Evolutionary conservation across 1,140 invertebrate genomes (phyloP), one percentile per base, ranked within the genome.

Genomic region (Papilio glaucus): DNA sequence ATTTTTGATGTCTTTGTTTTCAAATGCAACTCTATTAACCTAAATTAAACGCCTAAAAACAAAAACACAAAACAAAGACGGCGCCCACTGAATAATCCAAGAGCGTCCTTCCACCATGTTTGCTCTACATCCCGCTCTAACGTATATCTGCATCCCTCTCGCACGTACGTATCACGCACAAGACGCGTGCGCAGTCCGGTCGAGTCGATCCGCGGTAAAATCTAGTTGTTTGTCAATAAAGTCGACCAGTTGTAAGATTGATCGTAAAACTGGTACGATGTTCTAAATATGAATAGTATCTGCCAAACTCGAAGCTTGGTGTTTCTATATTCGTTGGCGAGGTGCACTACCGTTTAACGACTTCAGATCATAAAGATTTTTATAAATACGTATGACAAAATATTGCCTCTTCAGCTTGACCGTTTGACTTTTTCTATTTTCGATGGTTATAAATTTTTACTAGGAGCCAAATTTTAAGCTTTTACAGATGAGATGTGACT

Each of bases 61-160:
- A 74, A 80, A 78, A 76, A 75, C 72, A 76, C 71, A 79, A 80
- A 77, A 76, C 71, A 79, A 80, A 77, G 75, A 78, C 77, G 71
- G 69, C 73, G 70, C 75, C 81, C 77, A 80, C 62, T 65, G 33
- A 65, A n/a, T n/a, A n/a, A 65, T 65, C 62, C 29, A 39, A 37
- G 62, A 65, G 62, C 62, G 62, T 65, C 62, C 62, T 65, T 65
- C 62, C 62, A 37, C 6, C 79, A 85, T 88, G 86, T 88, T 88
- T 88, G 87, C 86, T 82, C 60, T 75, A 61, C 74, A 39, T 88
- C 85, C 71, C 80, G 12, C 26, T 88, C 78, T 76, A 72, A 73
- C 78, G 4, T 57, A 67, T 79, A 49, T 15, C 49, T 4, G 26
- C 62, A 41, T 88, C 83, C 72, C 80, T 72, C 63, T 77, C 76